phyloP scores from a whole-genome alignment of 2,113 vertebrate genomes.

The Delphinapterus leucas region DNA sequence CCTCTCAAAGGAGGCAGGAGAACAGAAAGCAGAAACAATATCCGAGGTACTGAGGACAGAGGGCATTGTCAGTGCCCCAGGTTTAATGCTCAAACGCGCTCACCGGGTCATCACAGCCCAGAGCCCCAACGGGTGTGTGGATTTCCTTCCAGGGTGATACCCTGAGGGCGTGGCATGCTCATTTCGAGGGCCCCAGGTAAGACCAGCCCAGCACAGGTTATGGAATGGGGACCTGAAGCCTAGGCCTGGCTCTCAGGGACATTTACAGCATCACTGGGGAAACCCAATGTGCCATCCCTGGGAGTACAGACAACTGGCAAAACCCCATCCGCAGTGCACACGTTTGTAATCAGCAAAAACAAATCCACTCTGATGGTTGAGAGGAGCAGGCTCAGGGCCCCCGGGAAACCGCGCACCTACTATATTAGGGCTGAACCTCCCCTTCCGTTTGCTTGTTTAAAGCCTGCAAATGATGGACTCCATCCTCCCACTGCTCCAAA shows the following conservation, averaged over 20 bases:
- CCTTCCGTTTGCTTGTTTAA: neutral
- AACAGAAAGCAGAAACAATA: neutral
- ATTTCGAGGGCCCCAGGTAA: too few relatives aligned
- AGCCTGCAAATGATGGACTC: neutral
- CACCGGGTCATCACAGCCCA: neutral
- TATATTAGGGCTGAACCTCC: neutral
- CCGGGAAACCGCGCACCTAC: neutral
- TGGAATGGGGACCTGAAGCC: neutral
- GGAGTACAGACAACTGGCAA: neutral
- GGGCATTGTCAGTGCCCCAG: fast-evolving
- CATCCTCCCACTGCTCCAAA: neutral
- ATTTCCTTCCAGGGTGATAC: neutral
- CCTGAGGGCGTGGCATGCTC: neutral
- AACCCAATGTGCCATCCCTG: fast-evolving
- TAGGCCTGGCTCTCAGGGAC: neutral
- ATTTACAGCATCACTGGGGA: neutral
- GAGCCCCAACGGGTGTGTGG: neutral
- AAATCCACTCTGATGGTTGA: neutral
- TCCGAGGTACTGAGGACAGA: fast-evolving
- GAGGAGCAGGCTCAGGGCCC: neutral
- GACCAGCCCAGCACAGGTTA: neutral
- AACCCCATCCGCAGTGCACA: too few relatives aligned
- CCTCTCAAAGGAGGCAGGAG: neutral
- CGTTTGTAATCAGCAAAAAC: neutral
- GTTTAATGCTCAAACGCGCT: neutral